Evolutionary conservation across 2,113 vertebrate species (phyloP).

Genomic region (Pionites leucogaster): DNA sequence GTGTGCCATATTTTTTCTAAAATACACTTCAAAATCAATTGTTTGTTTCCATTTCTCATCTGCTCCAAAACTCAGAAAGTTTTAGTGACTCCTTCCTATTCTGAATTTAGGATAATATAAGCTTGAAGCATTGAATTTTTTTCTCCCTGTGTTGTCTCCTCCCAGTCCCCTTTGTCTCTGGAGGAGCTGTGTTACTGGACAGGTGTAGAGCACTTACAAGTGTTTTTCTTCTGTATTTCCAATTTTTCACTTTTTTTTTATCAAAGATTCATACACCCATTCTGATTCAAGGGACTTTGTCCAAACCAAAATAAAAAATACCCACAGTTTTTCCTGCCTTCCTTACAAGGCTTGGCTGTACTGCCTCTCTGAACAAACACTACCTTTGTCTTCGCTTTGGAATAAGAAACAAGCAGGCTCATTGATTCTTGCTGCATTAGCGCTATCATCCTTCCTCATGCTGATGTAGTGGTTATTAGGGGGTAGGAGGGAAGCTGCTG

Average conservation of each 20-base stretch:
- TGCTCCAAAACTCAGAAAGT: background rate
- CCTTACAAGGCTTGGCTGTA: background rate
- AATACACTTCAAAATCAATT: background rate
- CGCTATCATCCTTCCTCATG: background rate
- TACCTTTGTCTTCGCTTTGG: background rate
- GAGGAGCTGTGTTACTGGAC: background rate
- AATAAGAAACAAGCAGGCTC: constrained; percentile 33
- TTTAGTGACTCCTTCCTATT: background rate
- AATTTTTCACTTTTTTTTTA: background rate
- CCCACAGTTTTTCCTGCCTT: background rate
- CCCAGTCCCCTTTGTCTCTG: background rate
- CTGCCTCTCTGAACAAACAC: constrained; percentile 23
- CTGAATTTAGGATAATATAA: background rate
- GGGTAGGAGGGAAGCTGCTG: background rate
- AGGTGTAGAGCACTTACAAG: background rate
- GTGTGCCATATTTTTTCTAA: background rate
- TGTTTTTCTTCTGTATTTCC: background rate
- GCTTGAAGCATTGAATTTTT: background rate
- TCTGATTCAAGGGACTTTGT: background rate
- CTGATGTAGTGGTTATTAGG: background rate
- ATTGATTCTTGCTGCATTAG: constrained; percentile 37
- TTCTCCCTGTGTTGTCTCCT: background rate
- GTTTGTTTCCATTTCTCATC: background rate
- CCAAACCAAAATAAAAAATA: background rate
- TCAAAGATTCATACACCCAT: background rate